Conservation (phyloP, 2,113 vertebrate genomes). For the Callocephalon fimbriatum region DNA sequence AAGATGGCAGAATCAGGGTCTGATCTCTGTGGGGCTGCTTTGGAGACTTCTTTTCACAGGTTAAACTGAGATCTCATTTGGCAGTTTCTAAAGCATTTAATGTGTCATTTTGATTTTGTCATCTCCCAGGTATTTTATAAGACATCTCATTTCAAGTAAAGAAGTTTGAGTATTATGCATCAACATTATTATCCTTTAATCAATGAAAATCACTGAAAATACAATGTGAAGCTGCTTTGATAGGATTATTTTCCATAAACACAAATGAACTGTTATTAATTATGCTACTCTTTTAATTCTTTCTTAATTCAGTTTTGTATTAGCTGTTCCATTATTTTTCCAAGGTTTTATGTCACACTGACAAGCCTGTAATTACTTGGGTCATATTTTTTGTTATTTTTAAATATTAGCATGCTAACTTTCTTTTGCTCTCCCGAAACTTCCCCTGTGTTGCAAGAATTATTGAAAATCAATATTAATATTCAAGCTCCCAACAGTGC, state of each 20-base stretch:
- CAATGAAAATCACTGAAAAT: background rate
- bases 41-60: background rate
- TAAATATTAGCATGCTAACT: background rate
- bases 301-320: background rate
- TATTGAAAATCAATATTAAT: background rate
- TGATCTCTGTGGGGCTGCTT: background rate
- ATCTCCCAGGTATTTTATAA: background rate
- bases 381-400: background rate
- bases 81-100: background rate
- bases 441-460: background rate
- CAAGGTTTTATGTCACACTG: background rate
- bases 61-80: background rate
- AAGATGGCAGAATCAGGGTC: background rate
- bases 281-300: background rate
- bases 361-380: background rate
- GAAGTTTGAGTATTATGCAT: background rate
- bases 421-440: background rate
- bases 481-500: background rate
- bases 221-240: background rate
- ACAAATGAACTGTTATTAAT: background rate
- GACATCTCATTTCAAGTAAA: background rate
- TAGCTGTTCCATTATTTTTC: background rate
- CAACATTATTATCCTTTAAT: background rate
- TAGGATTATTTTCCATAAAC: background rate
- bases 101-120: background rate